These are phyloP conservation scores for Ceratitis capitata DNA, from an alignment of 1,140 invertebrate species.

Conservation along the genomic window DNA sequence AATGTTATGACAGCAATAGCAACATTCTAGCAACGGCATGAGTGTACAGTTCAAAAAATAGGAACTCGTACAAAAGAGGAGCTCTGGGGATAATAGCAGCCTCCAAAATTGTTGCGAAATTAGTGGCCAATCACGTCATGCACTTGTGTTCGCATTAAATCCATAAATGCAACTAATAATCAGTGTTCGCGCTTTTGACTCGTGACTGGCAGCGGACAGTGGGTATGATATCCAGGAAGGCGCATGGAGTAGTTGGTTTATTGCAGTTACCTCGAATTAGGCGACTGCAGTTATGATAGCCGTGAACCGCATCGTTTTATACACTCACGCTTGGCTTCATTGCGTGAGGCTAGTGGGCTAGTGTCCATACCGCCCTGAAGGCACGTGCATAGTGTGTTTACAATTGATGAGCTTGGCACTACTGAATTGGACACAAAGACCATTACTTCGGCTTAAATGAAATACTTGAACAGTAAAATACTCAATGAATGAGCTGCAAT, in stretches of 20 bases:
- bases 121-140: conserved; percentile 32
- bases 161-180: conserved; percentile 1
- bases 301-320: background rate
- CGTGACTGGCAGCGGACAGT: conserved; percentile 31
- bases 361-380: conserved; percentile 13
- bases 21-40: background rate
- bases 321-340: conserved; percentile 17
- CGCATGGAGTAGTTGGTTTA: background rate
- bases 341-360: conserved; percentile 33
- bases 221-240: background rate
- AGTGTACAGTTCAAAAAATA: background rate
- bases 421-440: background rate
- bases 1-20: background rate
- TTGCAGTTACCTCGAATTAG: background rate
- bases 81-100: conserved; percentile 26
- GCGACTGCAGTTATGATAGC: background rate
- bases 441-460: background rate
- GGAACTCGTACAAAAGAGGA: background rate
- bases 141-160: conserved; percentile 21
- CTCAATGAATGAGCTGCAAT: background rate
- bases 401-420: background rate
- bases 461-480: background rate
- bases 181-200: conserved; percentile 28
- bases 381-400: background rate
- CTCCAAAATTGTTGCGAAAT: conserved; percentile 34